Evolutionary conservation across 2,113 vertebrate species (phyloP).

Genomic region (Camarhynchus parvulus): DNA sequence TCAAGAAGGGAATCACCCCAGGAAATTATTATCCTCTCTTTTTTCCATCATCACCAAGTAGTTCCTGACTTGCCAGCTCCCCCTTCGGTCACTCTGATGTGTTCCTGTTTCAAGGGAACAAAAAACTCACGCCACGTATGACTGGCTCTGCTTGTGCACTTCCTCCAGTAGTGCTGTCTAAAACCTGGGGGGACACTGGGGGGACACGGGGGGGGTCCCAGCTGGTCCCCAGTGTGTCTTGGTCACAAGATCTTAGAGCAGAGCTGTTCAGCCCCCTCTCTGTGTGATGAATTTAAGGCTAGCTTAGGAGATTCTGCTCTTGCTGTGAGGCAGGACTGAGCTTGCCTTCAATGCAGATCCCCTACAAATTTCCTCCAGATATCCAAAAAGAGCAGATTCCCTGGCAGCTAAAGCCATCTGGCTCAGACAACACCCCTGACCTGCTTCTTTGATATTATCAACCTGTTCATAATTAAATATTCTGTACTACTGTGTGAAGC

Average conservation of each 20-base stretch:
- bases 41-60: not conserved
- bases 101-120: not conserved
- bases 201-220: not conserved
- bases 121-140: accelerated
- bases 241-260: not conserved
- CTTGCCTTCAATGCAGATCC: not conserved
- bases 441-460: not conserved
- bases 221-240: not conserved
- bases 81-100: not conserved
- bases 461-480: not conserved
- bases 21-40: not conserved
- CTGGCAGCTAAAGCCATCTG: not conserved
- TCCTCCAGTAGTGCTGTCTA: not conserved
- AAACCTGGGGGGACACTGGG: not conserved
- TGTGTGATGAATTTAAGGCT: not conserved
- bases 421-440: not conserved
- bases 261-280: not conserved
- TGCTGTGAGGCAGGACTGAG: not conserved
- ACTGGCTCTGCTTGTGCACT: not conserved
- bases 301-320: not conserved
- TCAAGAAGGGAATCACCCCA: not conserved
- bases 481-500: not conserved
- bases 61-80: not conserved
- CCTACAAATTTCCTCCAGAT: not conserved
- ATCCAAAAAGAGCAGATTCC: not conserved